phyloP scores from a whole-genome alignment of 2,888 invertebrate genomes.

The Lysandra coridon region DNA sequence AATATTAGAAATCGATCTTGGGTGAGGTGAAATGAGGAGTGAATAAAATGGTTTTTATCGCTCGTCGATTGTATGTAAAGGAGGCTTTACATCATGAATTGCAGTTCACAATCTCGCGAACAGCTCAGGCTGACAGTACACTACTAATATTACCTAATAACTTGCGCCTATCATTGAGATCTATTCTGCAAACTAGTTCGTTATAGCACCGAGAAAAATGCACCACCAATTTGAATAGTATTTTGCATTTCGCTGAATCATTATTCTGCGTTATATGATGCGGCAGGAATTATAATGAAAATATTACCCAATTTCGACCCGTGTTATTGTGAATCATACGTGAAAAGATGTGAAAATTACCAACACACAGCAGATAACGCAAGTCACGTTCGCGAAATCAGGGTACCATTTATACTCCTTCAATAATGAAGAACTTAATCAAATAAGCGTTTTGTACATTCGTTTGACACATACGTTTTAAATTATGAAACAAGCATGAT shows the following conservation, averaged over 20 bases:
- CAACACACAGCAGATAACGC: background rate
- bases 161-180: conserved; percentile 26
- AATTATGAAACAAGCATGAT: background rate
- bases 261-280: conserved; percentile 12
- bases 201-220: conserved; percentile 37
- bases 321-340: background rate
- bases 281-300: background rate
- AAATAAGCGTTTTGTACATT: background rate
- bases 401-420: background rate
- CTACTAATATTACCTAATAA: conserved; percentile 30
- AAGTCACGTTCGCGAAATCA: conserved; percentile 2
- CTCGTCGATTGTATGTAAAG: conserved; percentile 23
- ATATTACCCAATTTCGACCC: background rate
- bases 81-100: conserved; percentile 28
- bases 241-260: background rate
- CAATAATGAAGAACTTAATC: background rate
- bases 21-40: background rate
- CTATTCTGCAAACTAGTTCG: conserved; percentile 37
- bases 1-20: conserved; percentile 5
- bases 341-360: background rate
- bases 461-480: background rate
- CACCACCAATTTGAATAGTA: conserved; percentile 13
- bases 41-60: conserved; percentile 7
- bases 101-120: conserved; percentile 24
- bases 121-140: conserved; percentile 20